Conservation (phyloP, 2,113 vertebrate species). For the Apistogramma diplotaenia region DNA sequence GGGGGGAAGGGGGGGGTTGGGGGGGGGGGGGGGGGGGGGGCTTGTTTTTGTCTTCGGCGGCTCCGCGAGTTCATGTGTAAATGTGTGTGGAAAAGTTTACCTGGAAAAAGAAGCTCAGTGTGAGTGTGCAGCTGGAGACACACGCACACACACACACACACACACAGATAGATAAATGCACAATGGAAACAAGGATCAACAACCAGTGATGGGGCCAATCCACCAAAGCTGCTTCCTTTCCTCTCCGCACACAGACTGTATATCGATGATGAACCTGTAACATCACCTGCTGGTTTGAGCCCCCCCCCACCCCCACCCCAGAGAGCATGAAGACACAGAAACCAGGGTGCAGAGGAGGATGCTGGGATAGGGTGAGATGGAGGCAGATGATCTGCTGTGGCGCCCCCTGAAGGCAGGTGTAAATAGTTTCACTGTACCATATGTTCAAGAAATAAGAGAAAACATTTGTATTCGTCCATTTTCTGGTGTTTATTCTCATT, state of each 20-base stretch:
- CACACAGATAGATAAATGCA: neutral
- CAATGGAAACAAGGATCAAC: neutral
- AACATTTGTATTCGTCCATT: too few relatives aligned
- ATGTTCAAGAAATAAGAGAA: too few relatives aligned
- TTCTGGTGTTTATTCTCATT: too few relatives aligned
- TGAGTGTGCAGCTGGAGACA: neutral
- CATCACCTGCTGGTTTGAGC: neutral
- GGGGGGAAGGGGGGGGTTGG: neutral
- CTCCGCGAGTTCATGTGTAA: neutral
- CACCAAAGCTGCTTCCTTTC: neutral
- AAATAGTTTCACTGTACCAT: too few relatives aligned
- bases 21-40: neutral
- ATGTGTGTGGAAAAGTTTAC: neutral
- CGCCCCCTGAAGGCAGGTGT: too few relatives aligned
- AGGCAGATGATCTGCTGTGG: too few relatives aligned
- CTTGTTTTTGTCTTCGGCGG: constrained; percentile 5
- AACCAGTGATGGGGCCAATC: too few relatives aligned
- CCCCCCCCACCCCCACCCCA: neutral
- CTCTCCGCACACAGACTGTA: neutral
- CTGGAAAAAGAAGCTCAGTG: neutral
- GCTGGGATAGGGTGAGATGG: too few relatives aligned
- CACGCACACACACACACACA: too few relatives aligned
- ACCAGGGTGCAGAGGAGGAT: too few relatives aligned
- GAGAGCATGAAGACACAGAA: neutral
- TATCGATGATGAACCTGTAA: neutral